These are phyloP conservation scores for Andrena marginata DNA, from an alignment of 2,888 invertebrate species.

Conservation along the genomic window DNA sequence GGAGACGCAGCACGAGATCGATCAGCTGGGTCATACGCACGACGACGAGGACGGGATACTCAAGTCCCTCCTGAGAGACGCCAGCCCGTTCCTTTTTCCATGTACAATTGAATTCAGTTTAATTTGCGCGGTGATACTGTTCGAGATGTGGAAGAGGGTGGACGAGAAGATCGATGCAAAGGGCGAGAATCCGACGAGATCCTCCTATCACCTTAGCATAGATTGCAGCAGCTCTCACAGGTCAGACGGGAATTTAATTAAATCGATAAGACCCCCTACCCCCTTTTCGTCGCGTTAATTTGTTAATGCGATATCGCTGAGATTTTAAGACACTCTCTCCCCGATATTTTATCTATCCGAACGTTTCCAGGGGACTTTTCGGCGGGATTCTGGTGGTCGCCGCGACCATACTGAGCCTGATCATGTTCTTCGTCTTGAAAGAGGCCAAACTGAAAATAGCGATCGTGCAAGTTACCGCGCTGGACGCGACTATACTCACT, in stretches of 20 bases:
- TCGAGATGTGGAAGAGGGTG: constrained; percentile 96
- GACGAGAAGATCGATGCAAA: constrained; percentile 86
- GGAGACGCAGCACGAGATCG: constrained; percentile 95
- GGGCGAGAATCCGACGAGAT: constrained; percentile 82
- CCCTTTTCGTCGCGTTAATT: constrained; percentile 19
- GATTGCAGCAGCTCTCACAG: constrained; percentile 95
- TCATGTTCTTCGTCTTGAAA: constrained; percentile 94
- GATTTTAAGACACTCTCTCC: constrained; percentile 16
- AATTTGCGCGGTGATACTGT: constrained; percentile 92
- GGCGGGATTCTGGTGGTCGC: constrained; percentile 91
- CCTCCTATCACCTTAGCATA: constrained; percentile 84
- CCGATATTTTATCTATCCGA: neutral
- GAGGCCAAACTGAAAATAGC: constrained; percentile 84
- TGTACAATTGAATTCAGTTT: constrained; percentile 96
- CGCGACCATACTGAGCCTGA: constrained; percentile 93
- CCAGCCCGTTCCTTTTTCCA: constrained; percentile 95
- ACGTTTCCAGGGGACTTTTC: constrained; percentile 88
- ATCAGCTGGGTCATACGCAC: constrained; percentile 88
- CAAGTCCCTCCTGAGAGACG: constrained; percentile 87
- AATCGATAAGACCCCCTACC: constrained; percentile 26
- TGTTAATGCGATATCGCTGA: constrained; percentile 47
- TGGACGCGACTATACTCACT: constrained; percentile 79
- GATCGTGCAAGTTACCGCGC: constrained; percentile 80
- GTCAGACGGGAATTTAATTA: constrained; percentile 64
- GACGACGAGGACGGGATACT: constrained; percentile 85